Conservation (phyloP, 1,140 invertebrate genomes). For the Cydia fagiglandana region DNA sequence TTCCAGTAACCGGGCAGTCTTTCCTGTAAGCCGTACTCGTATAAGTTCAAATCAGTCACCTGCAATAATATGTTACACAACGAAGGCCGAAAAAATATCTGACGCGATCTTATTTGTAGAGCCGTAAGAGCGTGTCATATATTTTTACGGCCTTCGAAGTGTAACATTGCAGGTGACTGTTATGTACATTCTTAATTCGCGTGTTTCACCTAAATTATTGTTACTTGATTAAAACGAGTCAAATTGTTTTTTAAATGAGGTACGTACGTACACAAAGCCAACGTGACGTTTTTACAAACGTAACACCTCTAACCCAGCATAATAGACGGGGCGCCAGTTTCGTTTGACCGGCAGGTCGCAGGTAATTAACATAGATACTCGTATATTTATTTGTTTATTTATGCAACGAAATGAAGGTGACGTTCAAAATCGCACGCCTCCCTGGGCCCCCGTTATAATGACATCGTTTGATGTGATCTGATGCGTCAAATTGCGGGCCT, state of each 20-base stretch:
- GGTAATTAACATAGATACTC: background rate
- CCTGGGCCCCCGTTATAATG: conserved; percentile 36
- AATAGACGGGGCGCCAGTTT: background rate
- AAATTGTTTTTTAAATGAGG: background rate
- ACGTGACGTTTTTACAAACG: background rate
- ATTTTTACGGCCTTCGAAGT: too few relatives aligned
- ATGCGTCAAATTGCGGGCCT: conserved; percentile 45
- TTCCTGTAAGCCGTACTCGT: too few relatives aligned
- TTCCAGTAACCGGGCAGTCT: too few relatives aligned
- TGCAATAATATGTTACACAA: too few relatives aligned
- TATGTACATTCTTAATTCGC: too few relatives aligned
- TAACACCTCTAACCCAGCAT: background rate
- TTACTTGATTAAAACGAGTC: too few relatives aligned
- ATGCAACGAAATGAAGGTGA: conserved; percentile 34
- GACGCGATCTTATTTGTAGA: too few relatives aligned
- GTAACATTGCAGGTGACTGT: too few relatives aligned
- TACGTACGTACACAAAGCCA: background rate
- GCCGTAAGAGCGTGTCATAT: too few relatives aligned
- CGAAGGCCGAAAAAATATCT: too few relatives aligned
- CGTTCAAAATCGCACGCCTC: conserved; percentile 36
- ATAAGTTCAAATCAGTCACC: too few relatives aligned
- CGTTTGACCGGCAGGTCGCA: conserved; percentile 5
- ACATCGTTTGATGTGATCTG: conserved; percentile 51
- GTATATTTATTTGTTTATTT: conserved; percentile 25
- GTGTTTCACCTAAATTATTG: too few relatives aligned